Evolutionary conservation across 2,113 vertebrate genomes (phyloP).

Genomic region (Desmodus rotundus): DNA sequence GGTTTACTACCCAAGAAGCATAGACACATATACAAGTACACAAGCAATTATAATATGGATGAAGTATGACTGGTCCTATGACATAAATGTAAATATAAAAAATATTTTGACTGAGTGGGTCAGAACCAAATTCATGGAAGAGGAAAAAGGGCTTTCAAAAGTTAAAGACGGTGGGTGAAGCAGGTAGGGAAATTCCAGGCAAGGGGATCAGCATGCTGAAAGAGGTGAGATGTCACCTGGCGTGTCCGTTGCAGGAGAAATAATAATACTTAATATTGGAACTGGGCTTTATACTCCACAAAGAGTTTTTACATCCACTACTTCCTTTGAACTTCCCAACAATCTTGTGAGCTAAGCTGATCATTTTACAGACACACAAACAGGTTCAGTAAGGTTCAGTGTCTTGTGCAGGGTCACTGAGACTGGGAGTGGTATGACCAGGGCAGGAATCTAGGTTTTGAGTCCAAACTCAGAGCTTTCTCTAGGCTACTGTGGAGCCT

Average conservation of each 20-base stretch:
- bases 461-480: not conserved
- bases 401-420: not conserved
- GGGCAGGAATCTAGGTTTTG: not conserved
- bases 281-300: not conserved
- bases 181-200: not conserved
- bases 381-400: not conserved
- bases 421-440: not conserved
- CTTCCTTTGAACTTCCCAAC: not conserved
- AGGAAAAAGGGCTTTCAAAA: not conserved
- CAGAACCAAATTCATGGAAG: not conserved
- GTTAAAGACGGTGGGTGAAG: not conserved
- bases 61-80: not conserved
- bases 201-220: not conserved
- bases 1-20: not conserved
- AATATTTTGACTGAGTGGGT: not conserved
- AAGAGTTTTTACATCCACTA: not conserved
- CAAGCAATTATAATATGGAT: not conserved
- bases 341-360: not conserved
- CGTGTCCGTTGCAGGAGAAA: not conserved
- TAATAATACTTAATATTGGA: not conserved
- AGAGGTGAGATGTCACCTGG: not conserved
- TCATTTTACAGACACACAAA: not conserved
- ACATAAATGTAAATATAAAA: not conserved
- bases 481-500: accelerated
- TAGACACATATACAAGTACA: not conserved